A percentile compares a stretch with the other conserved stretches of the same genome.
phyloP scores from a whole-genome alignment of 2,888 invertebrate genomes.

The Papilio elwesi region DNA sequence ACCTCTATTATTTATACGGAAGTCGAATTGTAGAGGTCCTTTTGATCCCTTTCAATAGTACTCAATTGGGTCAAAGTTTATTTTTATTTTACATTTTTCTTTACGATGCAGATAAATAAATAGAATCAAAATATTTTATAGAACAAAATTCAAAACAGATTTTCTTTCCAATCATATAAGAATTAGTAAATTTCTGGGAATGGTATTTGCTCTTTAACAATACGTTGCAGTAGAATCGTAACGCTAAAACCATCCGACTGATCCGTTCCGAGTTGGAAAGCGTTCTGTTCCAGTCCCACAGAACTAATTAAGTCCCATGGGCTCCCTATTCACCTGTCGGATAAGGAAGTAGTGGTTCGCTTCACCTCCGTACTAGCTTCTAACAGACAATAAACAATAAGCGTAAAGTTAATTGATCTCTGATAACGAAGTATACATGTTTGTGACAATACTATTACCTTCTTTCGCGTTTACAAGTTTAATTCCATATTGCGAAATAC shows the following conservation, averaged over 20 bases:
- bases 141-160: background rate
- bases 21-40: slow-evolving; percentile 46
- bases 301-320: slow-evolving; percentile 55
- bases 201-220: background rate
- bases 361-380: slow-evolving; percentile 9
- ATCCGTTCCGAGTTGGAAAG: slow-evolving; percentile 42
- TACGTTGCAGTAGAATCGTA: slow-evolving; percentile 15
- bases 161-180: background rate
- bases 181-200: no score
- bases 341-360: slow-evolving; percentile 40
- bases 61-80: background rate
- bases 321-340: slow-evolving; percentile 50
- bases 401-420: background rate
- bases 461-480: no score
- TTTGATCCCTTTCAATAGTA: slow-evolving; percentile 43
- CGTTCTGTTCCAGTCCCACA: slow-evolving; percentile 41
- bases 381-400: background rate
- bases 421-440: background rate
- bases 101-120: no score
- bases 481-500: no score
- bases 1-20: slow-evolving; percentile 49
- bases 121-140: background rate
- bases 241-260: slow-evolving; percentile 41
- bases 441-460: background rate
- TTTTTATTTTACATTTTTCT: no score